Evolutionary conservation across 1,140 invertebrate genomes (phyloP).

Genomic region (Achroia grisella): DNA sequence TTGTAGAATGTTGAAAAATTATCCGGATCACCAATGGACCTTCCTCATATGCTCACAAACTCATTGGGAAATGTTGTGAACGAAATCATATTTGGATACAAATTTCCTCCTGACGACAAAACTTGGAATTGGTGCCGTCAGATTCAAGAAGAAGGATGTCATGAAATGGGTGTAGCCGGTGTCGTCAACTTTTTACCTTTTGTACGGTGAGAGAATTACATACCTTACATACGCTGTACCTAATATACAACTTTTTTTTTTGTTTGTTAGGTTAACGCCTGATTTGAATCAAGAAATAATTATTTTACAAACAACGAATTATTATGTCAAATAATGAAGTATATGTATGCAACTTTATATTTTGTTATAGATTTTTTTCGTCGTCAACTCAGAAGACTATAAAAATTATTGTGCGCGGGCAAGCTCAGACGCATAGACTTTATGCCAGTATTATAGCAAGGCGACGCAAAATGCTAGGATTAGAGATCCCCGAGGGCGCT

Average conservation of each 20-base stretch:
- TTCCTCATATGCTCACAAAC: constrained; percentile 74
- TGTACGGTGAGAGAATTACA: constrained; percentile 75
- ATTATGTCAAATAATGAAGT: not conserved
- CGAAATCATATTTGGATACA: constrained; percentile 83
- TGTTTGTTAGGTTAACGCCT: too few species aligned
- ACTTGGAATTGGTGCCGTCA: constrained; percentile 83
- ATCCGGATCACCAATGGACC: constrained; percentile 28
- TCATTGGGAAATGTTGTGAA: constrained; percentile 85
- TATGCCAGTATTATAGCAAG: constrained; percentile 80
- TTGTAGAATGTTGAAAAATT: constrained; percentile 49
- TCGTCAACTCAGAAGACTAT: constrained; percentile 51
- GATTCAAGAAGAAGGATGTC: constrained; percentile 85
- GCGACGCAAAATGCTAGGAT: constrained; percentile 56
- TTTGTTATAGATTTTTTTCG: constrained; percentile 50
- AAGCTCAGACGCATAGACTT: constrained; percentile 80
- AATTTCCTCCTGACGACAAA: constrained; percentile 78
- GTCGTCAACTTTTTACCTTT: constrained; percentile 89
- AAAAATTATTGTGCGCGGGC: constrained; percentile 75
- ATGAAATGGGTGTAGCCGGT: constrained; percentile 85
- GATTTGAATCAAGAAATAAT: too few species aligned
- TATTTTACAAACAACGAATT: not conserved
- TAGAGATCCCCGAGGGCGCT: constrained; percentile 38
- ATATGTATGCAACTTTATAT: not conserved
- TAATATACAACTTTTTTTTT: too few species aligned
- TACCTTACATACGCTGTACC: too few species aligned